Evolutionary conservation across 2,113 vertebrate genomes (phyloP).

Genomic region (Gadus macrocephalus): DNA sequence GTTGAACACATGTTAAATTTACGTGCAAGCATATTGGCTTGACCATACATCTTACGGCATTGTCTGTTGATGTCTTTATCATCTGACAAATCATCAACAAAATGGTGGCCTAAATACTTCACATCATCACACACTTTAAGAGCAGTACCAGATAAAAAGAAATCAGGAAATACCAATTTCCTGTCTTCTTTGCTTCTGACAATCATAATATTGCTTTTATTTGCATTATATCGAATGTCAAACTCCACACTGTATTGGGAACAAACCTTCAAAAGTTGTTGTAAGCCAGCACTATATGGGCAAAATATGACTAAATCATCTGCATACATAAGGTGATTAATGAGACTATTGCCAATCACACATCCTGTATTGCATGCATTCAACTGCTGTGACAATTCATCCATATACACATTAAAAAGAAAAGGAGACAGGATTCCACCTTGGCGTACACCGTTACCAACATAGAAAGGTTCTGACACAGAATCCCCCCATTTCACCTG

Average conservation of each 20-base stretch:
- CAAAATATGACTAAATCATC: background rate
- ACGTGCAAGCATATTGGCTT: too few relatives aligned
- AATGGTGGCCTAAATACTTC: too few relatives aligned
- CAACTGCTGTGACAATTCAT: background rate
- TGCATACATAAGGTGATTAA: constrained; percentile 3
- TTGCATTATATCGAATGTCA: background rate
- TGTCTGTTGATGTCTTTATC: too few relatives aligned
- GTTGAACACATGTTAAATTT: too few relatives aligned
- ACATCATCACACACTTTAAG: background rate
- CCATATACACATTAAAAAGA: too few relatives aligned
- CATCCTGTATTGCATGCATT: constrained; percentile 14
- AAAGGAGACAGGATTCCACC: too few relatives aligned
- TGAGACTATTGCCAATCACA: constrained; percentile 2
- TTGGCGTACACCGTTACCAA: too few relatives aligned
- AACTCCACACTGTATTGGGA: background rate
- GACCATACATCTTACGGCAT: too few relatives aligned
- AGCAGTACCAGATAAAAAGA: background rate
- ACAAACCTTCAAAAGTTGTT: background rate
- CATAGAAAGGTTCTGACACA: background rate
- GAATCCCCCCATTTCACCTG: background rate
- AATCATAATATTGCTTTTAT: background rate
- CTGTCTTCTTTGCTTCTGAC: too few relatives aligned
- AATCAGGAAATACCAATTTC: background rate
- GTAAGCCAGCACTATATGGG: background rate
- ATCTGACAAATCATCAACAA: too few relatives aligned